Conservation (phyloP, 2,888 invertebrate species). For the Aleiodes testaceus region DNA sequence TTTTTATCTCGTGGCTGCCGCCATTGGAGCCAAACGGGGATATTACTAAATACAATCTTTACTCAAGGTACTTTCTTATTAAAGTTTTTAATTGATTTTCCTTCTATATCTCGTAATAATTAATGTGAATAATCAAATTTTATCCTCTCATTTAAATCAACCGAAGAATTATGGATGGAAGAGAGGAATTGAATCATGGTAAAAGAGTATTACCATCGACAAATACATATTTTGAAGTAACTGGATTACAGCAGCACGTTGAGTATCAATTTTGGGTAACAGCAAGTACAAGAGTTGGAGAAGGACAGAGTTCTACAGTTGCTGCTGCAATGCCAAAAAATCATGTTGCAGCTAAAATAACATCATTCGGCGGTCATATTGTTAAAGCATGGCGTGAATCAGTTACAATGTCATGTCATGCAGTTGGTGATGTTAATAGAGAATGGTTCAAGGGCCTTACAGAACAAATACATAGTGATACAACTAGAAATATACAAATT, state of each 20-base stretch:
- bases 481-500: constrained; percentile 78
- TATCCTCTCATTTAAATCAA: background rate
- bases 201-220: constrained; percentile 80
- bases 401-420: constrained; percentile 78
- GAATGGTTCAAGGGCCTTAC: constrained; percentile 80
- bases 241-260: constrained; percentile 80
- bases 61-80: constrained; percentile 74
- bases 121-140: background rate
- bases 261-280: constrained; percentile 88
- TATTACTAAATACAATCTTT: constrained; percentile 84
- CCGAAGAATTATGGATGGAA: constrained; percentile 78
- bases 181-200: constrained; percentile 81
- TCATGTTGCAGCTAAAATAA: constrained; percentile 81
- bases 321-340: constrained; percentile 80
- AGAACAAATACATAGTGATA: constrained; percentile 75
- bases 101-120: background rate
- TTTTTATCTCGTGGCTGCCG: constrained; percentile 85
- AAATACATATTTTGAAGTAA: constrained; percentile 80
- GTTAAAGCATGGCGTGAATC: constrained; percentile 81
- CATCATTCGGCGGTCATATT: constrained; percentile 81
- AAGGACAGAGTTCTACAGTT: constrained; percentile 82
- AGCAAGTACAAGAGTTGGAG: constrained; percentile 84
- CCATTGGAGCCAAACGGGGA: constrained; percentile 85
- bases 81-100: background rate
- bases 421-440: constrained; percentile 79